Base-by-base conservation (phyloP, 37 sponge, comb jelly and placozoan genomes). In the Chondrilla cf. caribensis region DNA sequence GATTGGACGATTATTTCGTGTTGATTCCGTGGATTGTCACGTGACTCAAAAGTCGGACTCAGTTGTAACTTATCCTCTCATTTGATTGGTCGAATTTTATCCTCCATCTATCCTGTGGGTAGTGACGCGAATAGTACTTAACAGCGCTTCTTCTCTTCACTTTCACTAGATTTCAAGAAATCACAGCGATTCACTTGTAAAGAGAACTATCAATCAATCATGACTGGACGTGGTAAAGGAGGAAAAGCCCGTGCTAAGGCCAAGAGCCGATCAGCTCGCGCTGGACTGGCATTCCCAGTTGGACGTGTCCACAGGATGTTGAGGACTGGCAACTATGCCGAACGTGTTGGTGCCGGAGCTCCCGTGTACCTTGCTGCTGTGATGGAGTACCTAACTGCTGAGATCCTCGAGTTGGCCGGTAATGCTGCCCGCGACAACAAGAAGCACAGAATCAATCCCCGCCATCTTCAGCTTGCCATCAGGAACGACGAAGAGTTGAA, bases 361-460 rank as follows among this genome's bases (percentile, higher is more conserved):
- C 92, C 92, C 25, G 92, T 91, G 72, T 91, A 91, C 85, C 83
- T 91, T 47, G 92, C 92, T 58, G 92, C 92, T 25, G 92, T 91
- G 60, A 81, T 91, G 79, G 92, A 91, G 67, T 91, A 91, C 81
- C 83, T 91, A 43, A 83, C 85, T 51, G 92, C 92, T 80, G 92
- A 91, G 83, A 86, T 91, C 87, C 83, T 91, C 35, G 92, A 91
- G 62, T 70, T 91, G 92, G 92, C 92, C 29, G 92, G 92, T 54
- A 91, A 91, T 78, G 92, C 92, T 55, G 92, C 92, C 75, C 87
- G 92, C 66, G 92, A 91, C 88, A 91, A 91, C 88, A 91, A 91
- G 87, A 91, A 91, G 79, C 68, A 66, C 59, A 59, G 92, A 58
- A 91, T 91, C 75, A 87, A 82, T 76, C 92, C 92, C 25, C 80